Conservation (phyloP, 2,797 vertebrate genomes). For the Hipposideros larvatus region DNA sequence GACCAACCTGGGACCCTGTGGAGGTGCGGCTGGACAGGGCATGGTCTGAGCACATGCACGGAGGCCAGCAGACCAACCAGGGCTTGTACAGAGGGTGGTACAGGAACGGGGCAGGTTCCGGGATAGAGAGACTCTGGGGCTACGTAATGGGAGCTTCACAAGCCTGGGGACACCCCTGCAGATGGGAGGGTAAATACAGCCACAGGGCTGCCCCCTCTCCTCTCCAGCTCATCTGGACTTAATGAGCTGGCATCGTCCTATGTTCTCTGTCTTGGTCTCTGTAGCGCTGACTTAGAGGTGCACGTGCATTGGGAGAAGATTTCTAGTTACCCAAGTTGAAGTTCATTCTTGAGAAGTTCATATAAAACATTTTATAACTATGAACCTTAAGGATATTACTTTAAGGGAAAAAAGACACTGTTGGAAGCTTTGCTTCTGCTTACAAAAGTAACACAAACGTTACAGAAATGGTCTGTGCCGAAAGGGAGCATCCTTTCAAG, state of each 20-base stretch:
- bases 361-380: not conserved
- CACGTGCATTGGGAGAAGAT: not conserved
- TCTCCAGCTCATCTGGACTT: not conserved
- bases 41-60: not conserved
- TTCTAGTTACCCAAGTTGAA: not conserved
- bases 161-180: not conserved
- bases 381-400: not conserved
- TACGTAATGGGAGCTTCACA: too few relatives aligned
- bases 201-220: not conserved
- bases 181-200: not conserved
- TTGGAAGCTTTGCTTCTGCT: not conserved
- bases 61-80: not conserved
- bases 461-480: not conserved
- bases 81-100: not conserved
- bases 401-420: not conserved
- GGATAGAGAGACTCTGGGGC: not conserved
- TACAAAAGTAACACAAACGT: rapidly evolving
- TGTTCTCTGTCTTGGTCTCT: not conserved
- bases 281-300: not conserved
- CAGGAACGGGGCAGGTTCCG: not conserved
- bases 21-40: not conserved
- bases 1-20: not conserved
- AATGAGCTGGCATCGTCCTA: not conserved
- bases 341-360: not conserved
- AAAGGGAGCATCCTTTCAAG: not conserved